Conservation (phyloP, 2,113 vertebrate genomes). For the Salvelinus fontinalis region DNA sequence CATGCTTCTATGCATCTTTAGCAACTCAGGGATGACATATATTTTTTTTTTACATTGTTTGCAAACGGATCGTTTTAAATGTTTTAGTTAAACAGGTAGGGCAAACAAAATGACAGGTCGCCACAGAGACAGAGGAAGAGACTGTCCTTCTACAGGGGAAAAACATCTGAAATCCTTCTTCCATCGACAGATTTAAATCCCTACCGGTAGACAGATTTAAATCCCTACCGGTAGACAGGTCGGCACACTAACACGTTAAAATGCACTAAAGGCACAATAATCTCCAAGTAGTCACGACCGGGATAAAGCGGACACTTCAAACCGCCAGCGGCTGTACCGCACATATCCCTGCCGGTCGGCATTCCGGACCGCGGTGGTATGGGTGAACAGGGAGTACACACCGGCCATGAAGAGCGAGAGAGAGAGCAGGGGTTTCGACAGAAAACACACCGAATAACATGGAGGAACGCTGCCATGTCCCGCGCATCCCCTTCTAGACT, state of each 20-base stretch:
- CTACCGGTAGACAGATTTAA: neutral
- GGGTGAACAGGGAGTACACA: neutral
- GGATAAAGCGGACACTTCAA: neutral
- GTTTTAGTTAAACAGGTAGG: no score
- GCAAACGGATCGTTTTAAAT: no score
- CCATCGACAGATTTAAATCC: slow-evolving; percentile 28
- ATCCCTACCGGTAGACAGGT: neutral
- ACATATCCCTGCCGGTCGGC: neutral
- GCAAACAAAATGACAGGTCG: neutral
- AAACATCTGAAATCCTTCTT: slow-evolving; percentile 33
- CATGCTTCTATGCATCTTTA: no score
- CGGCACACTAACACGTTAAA: no score
- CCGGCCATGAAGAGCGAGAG: neutral
- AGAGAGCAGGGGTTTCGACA: neutral
- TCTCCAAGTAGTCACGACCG: neutral
- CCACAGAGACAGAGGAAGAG: slow-evolving; percentile 59
- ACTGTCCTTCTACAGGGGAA: slow-evolving; percentile 70
- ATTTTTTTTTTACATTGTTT: no score
- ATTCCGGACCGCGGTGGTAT: neutral
- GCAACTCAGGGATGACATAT: no score
- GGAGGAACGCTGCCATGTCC: neutral
- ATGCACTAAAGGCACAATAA: neutral
- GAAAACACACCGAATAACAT: neutral
- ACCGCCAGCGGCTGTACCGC: neutral
- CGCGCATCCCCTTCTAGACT: neutral